A percentile compares a stretch with the other conserved stretches of the same genome.
phyloP scores from a whole-genome alignment of 1,140 invertebrate species.

The Hesperophylax magnus region DNA sequence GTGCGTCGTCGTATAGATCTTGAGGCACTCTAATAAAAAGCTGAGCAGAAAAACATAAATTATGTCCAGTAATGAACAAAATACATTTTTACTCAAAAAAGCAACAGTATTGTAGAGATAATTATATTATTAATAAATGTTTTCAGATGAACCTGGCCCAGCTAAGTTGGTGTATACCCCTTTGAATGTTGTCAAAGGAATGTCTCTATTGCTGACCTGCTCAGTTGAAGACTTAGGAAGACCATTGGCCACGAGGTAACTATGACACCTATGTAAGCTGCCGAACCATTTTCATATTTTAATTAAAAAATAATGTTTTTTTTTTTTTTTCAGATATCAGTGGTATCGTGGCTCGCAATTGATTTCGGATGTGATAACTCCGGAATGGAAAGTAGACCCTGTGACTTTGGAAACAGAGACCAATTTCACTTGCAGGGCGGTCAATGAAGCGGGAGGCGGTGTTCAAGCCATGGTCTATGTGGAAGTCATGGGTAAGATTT shows the following conservation, averaged over 20 bases:
- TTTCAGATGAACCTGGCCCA: slow-evolving; percentile 79
- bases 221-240: slow-evolving; percentile 85
- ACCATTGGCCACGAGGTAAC: slow-evolving; percentile 76
- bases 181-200: slow-evolving; percentile 83
- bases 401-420: slow-evolving; percentile 85
- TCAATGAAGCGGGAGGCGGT: slow-evolving; percentile 86
- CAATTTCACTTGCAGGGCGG: slow-evolving; percentile 89
- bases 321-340: slow-evolving; percentile 72
- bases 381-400: slow-evolving; percentile 83
- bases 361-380: slow-evolving; percentile 80
- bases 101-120: too few relatives aligned
- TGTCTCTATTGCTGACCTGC: slow-evolving; percentile 83
- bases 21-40: too few relatives aligned
- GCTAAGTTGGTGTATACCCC: slow-evolving; percentile 80
- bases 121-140: too few relatives aligned
- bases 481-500: slow-evolving; percentile 79
- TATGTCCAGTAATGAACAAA: too few relatives aligned
- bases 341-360: slow-evolving; percentile 84
- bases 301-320: too few relatives aligned
- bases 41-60: too few relatives aligned
- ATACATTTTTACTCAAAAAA: too few relatives aligned
- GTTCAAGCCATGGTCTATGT: slow-evolving; percentile 80
- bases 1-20: too few relatives aligned
- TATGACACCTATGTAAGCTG: background rate
- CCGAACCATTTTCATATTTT: background rate